Conservation (phyloP, 2,113 vertebrate species). For the Sylvilagus bachmani region DNA sequence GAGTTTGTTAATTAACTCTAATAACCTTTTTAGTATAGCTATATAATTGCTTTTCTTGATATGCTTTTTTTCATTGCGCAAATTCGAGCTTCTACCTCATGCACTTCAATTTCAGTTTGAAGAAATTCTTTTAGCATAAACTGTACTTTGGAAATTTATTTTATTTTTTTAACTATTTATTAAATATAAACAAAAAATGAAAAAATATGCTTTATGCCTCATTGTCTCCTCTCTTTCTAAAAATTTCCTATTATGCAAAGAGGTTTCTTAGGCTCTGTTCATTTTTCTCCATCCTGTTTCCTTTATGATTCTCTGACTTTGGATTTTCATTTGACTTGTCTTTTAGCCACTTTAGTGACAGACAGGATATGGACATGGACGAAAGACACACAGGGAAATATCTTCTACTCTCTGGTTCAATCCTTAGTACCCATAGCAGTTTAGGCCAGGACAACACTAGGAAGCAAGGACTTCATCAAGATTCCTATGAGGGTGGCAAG, state of each 20-base stretch:
- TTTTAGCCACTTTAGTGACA: neutral
- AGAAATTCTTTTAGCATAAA: no score
- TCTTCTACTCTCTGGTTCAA: no score
- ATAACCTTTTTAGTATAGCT: neutral
- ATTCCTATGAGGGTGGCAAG: no score
- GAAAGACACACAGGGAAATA: no score
- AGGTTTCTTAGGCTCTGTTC: no score
- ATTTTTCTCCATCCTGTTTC: neutral
- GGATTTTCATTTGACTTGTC: neutral
- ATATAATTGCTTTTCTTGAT: neutral
- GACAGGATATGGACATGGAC: no score
- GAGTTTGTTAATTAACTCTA: neutral
- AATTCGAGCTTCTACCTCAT: neutral
- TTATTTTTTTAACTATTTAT: no score
- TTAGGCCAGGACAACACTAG: no score
- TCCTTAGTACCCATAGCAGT: no score
- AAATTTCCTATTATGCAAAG: neutral
- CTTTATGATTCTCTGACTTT: neutral
- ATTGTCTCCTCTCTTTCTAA: neutral
- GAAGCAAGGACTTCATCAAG: no score
- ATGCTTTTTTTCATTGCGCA: neutral
- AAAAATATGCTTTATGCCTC: neutral
- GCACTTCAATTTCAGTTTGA: neutral
- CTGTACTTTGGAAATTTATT: no score
- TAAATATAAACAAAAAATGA: no score